Evolutionary conservation across 2,888 invertebrate genomes (phyloP), one percentile per base, ranked within the genome.

Genomic region (Chymomyza fuscimana): DNA sequence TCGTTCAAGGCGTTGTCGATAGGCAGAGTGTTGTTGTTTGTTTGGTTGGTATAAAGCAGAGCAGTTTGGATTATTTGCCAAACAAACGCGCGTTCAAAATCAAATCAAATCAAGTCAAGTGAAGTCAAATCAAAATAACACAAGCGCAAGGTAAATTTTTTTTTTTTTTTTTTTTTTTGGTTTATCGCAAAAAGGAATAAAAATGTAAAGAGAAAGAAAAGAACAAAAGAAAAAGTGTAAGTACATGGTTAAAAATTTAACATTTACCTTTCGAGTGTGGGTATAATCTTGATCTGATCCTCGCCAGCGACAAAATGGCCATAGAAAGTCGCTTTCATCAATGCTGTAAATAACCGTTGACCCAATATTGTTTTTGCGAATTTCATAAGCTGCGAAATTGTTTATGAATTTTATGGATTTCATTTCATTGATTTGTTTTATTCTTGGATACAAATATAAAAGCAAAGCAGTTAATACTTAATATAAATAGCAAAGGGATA

Each of bases 261-360:
- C 69, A 89, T 85, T 92, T 92, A 94, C 94, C 95, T 94, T 90
- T 96, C 95, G 82, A 98, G 93, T 67, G 95, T 95, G 51, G 98
- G 98, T 82, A 95, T 94, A 89, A 98, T 97, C 91, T 95, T 96
- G 85, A 95, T 93, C 92, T 96, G 96, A 92, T 98, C 97, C 91
- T 98, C 97, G 70, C 99, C 99, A 65, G 99, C 99, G 65, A 99
- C 99, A 93, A 99, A 99, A 93, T 99, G 99, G 9, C 99, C 99
- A 92, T 99, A 99, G 93, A 99, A 99, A 29, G 99, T 97, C 60
- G 94, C 94, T 92, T 97, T 97, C 98, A 99, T 98, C 73, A 97
- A 80, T 75, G 93, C 87, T 75, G 95, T 94, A 93, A 99, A 99
- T 76, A 99, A 90, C 78, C 92, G 94, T 89, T 96, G 95, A 50